Evolutionary conservation across 1,140 invertebrate species (phyloP).

Genomic region (Drosophila seguyi): DNA sequence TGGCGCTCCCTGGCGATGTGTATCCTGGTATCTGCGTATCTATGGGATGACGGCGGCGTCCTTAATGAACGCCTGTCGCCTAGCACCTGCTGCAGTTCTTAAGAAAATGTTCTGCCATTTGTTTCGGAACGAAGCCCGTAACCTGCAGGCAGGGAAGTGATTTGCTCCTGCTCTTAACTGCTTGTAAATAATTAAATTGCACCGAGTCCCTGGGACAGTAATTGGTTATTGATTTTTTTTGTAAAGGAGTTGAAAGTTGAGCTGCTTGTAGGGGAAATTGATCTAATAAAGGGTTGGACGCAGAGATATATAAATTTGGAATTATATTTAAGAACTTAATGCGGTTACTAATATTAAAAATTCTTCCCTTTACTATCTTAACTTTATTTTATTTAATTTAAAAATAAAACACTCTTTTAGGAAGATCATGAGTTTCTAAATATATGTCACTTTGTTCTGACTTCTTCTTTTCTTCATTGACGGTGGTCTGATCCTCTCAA

Average conservation of each 20-base stretch:
- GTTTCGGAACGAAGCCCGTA: slow-evolving; percentile 33
- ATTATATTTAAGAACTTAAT: too few species aligned
- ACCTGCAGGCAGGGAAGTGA: slow-evolving; percentile 49
- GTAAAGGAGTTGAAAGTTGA: not conserved
- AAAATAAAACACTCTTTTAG: not conserved
- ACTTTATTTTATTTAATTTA: not conserved
- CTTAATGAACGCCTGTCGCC: slow-evolving; percentile 59
- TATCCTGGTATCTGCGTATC: slow-evolving; percentile 26
- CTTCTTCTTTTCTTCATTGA: not conserved
- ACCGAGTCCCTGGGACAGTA: slow-evolving; percentile 29
- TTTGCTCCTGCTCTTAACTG: slow-evolving; percentile 33
- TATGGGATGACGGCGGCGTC: slow-evolving; percentile 26
- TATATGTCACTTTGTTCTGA: not conserved
- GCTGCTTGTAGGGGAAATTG: not conserved
- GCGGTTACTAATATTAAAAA: too few species aligned
- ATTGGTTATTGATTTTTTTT: slow-evolving; percentile 58
- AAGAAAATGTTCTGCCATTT: slow-evolving; percentile 58
- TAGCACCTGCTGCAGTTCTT: slow-evolving; percentile 73
- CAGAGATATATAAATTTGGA: not conserved
- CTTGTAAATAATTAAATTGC: slow-evolving; percentile 75
- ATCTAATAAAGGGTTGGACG: not conserved
- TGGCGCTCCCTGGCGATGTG: slow-evolving; percentile 12
- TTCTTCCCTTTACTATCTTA: too few species aligned
- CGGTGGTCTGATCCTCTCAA: slow-evolving; percentile 21
- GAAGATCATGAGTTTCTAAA: too few species aligned